phyloP scores from a whole-genome alignment of 2,113 vertebrate species.

The Pomatorhinus ruficollis region DNA sequence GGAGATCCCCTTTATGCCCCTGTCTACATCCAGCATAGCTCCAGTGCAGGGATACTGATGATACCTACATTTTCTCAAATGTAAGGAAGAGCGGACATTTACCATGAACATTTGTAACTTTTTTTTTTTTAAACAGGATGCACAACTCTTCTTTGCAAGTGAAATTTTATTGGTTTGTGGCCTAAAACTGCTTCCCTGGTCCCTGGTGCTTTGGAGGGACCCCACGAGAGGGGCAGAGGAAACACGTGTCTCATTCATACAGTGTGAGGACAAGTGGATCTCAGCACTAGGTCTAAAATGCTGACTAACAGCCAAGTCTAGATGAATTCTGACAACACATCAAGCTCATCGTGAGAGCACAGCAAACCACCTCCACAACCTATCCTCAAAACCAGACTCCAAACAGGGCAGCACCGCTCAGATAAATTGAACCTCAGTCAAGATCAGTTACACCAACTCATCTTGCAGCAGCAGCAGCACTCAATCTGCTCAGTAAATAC shows the following conservation, averaged over 20 bases:
- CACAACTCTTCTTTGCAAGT: background rate
- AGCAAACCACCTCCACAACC: background rate
- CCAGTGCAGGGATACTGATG: background rate
- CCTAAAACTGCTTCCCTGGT: background rate
- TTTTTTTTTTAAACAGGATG: background rate
- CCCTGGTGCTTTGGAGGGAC: background rate
- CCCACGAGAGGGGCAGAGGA: background rate
- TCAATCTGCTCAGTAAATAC: background rate
- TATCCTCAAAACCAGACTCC: background rate
- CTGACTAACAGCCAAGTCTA: background rate
- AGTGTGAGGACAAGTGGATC: fast-evolving
- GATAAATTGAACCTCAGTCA: background rate
- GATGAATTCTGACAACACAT: background rate
- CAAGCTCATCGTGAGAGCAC: fast-evolving
- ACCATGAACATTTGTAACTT: fast-evolving
- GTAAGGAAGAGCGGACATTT: background rate
- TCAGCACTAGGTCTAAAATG: background rate
- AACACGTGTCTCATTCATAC: background rate
- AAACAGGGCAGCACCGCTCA: fast-evolving
- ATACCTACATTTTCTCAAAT: background rate
- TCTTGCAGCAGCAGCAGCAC: background rate
- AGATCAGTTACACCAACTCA: background rate
- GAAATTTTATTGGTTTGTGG: background rate
- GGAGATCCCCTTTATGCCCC: background rate
- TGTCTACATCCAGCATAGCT: background rate